Evolutionary conservation across 2,113 vertebrate species (phyloP).

Genomic region (Panthera leo): DNA sequence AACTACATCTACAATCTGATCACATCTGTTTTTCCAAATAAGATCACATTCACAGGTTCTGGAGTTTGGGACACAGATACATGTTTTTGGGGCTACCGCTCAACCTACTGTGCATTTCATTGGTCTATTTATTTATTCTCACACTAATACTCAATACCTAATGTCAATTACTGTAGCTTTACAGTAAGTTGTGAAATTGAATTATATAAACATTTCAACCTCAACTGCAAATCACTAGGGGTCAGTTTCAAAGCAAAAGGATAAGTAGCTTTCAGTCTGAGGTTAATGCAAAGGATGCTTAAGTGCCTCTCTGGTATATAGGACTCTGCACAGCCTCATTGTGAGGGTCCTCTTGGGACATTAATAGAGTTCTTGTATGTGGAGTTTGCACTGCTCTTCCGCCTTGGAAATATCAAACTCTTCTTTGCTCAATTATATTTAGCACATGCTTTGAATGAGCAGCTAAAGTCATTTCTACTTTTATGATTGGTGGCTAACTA

Average conservation of each 20-base stretch:
- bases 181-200: background rate
- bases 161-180: background rate
- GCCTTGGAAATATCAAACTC: constrained; percentile 10
- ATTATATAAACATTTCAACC: background rate
- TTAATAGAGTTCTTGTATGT: background rate
- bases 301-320: background rate
- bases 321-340: background rate
- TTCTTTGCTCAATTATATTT: constrained; percentile 42
- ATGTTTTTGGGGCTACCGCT: background rate
- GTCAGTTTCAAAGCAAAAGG: constrained; percentile 50
- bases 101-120: background rate
- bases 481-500: constrained; percentile 49
- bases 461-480: constrained; percentile 32
- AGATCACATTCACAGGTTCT: background rate
- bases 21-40: background rate
- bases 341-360: background rate
- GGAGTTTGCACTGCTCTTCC: constrained; percentile 32
- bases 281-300: constrained; percentile 41
- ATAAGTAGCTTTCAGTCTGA: constrained; percentile 11
- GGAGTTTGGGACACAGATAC: background rate
- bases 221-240: background rate
- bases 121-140: background rate
- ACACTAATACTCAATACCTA: background rate
- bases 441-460: constrained; percentile 38
- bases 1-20: background rate